Conservation (phyloP, 2,888 invertebrate genomes). For the Sceliomorpha sp. region DNA sequence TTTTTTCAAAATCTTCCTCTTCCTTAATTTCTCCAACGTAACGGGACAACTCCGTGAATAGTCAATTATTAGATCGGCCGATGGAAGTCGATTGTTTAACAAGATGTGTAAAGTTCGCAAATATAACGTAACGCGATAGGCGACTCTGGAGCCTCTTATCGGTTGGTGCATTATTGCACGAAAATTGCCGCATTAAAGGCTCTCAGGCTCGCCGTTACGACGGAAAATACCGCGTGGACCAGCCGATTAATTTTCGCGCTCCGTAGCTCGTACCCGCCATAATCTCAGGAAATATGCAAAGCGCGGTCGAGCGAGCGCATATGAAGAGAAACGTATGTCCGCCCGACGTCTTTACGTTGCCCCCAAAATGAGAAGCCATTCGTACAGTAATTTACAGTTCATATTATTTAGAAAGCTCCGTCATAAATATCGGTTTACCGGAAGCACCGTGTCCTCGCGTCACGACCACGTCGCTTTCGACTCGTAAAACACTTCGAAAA, state of each 20-base stretch:
- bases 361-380: constrained; percentile 49
- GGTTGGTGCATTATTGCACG: constrained; percentile 20
- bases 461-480: constrained; percentile 10
- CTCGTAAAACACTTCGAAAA: background rate
- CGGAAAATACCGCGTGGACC: constrained; percentile 31
- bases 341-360: constrained; percentile 36
- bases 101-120: constrained; percentile 11
- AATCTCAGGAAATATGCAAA: constrained; percentile 52
- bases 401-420: constrained; percentile 56
- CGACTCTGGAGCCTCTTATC: constrained; percentile 8
- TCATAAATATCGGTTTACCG: constrained; percentile 61
- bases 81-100: constrained; percentile 3
- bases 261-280: constrained; percentile 30
- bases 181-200: constrained; percentile 19
- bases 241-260: constrained; percentile 45
- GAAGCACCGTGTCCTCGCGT: constrained; percentile 15
- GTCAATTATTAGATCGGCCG: constrained; percentile 37
- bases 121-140: constrained; percentile 1
- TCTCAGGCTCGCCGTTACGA: constrained; percentile 7
- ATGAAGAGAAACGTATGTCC: constrained; percentile 47
- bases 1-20: too few species aligned
- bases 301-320: constrained; percentile 37
- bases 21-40: too few species aligned
- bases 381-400: constrained; percentile 57
- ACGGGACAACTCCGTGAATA: background rate